Evolutionary conservation across 2,113 vertebrate genomes (phyloP).

Genomic region (Lophochroa leadbeateri): DNA sequence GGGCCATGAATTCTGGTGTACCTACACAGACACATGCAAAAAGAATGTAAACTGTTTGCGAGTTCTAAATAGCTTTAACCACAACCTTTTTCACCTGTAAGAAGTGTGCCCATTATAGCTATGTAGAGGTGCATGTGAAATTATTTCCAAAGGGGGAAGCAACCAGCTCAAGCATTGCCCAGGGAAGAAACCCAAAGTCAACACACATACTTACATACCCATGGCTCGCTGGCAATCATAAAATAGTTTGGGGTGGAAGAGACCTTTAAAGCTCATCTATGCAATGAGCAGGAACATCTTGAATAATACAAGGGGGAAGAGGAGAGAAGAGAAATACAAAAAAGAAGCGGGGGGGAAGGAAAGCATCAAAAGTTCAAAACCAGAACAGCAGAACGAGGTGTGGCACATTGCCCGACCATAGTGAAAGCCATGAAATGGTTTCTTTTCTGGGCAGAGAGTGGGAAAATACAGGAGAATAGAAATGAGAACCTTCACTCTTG

Average conservation of each 20-base stretch:
- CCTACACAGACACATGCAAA: conserved; percentile 69
- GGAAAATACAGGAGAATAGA: background rate
- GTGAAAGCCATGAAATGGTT: background rate
- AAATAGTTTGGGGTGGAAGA: background rate
- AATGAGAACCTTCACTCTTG: accelerated
- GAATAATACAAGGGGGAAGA: background rate
- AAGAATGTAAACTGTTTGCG: accelerated
- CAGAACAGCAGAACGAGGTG: background rate
- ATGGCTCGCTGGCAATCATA: background rate
- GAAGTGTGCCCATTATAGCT: background rate
- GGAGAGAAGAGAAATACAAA: background rate
- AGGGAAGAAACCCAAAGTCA: background rate
- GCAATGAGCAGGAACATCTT: background rate
- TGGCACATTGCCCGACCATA: background rate
- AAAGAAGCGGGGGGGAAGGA: accelerated
- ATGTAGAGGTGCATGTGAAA: accelerated
- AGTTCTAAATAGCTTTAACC: background rate
- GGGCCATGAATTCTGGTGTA: conserved; percentile 98
- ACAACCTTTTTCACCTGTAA: background rate
- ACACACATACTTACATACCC: background rate
- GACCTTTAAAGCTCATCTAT: background rate
- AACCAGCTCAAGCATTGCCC: background rate
- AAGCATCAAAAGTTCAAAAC: background rate
- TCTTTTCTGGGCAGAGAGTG: background rate
- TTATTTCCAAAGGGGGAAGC: background rate